Percentiles rank a stretch among this genome's conserved stretches.
Evolutionary conservation across 2,797 vertebrate genomes (phyloP).

Genomic region (Helarctos malayanus): DNA sequence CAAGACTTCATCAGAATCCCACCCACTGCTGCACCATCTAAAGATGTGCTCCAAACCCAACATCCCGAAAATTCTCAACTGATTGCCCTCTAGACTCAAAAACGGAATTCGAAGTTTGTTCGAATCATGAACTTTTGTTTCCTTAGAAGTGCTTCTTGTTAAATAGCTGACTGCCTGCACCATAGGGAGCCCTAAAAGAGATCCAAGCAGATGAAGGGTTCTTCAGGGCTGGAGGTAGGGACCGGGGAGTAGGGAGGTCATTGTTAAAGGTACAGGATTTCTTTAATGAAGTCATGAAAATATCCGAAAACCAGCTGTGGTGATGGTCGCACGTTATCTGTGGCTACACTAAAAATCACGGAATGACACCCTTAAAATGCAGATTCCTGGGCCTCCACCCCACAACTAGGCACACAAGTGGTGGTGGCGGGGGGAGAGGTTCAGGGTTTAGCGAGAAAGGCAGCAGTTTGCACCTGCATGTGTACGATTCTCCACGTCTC

Average conservation of each 20-base stretch:
- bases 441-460: background rate
- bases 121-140: background rate
- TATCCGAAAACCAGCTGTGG: background rate
- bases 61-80: background rate
- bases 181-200: background rate
- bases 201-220: background rate
- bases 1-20: background rate
- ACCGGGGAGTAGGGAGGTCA: background rate
- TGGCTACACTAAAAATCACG: background rate
- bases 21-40: background rate
- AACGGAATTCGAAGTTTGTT: background rate
- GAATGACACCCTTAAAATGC: background rate
- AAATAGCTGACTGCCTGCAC: background rate
- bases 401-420: background rate
- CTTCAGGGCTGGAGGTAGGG: background rate
- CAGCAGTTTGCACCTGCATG: background rate
- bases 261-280: no score
- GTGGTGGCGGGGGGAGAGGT: no score
- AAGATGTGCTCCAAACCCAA: background rate
- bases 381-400: background rate
- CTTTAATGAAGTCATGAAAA: background rate
- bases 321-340: background rate
- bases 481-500: fast-evolving
- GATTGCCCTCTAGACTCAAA: background rate
- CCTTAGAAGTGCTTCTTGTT: background rate